Evolutionary conservation across 2,113 vertebrate species (phyloP).

Genomic region (Platysteira castanea): DNA sequence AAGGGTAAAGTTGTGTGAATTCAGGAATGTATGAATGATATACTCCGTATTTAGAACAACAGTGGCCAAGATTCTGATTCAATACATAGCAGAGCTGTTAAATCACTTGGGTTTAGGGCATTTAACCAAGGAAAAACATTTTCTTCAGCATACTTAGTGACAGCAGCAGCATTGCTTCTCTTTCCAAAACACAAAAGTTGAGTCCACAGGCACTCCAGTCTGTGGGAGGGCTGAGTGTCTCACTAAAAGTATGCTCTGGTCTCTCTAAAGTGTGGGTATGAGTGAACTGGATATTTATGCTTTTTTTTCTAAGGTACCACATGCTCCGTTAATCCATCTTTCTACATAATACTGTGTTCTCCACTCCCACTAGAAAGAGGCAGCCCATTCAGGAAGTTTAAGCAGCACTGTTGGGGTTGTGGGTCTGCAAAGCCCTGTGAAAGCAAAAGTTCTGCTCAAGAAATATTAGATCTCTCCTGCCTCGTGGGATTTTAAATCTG

Average conservation of each 20-base stretch:
- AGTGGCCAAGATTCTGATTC: constrained; percentile 16
- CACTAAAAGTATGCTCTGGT: neutral
- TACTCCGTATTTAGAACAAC: neutral
- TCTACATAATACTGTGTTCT: neutral
- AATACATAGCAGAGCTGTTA: constrained; percentile 3
- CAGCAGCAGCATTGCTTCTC: neutral
- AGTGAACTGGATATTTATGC: neutral
- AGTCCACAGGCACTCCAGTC: neutral
- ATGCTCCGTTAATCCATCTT: neutral
- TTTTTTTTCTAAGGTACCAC: neutral
- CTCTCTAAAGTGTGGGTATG: neutral
- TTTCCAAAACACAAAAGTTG: neutral
- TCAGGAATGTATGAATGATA: neutral
- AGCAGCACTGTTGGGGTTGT: neutral
- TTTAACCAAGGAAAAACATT: neutral
- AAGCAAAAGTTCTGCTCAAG: neutral
- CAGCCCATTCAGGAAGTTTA: neutral
- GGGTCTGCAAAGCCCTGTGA: neutral
- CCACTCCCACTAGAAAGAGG: neutral
- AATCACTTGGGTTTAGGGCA: constrained; percentile 12
- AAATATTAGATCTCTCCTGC: neutral
- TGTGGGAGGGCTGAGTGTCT: neutral
- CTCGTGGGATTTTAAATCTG: neutral
- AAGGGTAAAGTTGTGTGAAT: neutral
- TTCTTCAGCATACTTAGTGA: neutral